phyloP scores from a whole-genome alignment of 2,797 vertebrate species.

The Rhinoraja longicauda region DNA sequence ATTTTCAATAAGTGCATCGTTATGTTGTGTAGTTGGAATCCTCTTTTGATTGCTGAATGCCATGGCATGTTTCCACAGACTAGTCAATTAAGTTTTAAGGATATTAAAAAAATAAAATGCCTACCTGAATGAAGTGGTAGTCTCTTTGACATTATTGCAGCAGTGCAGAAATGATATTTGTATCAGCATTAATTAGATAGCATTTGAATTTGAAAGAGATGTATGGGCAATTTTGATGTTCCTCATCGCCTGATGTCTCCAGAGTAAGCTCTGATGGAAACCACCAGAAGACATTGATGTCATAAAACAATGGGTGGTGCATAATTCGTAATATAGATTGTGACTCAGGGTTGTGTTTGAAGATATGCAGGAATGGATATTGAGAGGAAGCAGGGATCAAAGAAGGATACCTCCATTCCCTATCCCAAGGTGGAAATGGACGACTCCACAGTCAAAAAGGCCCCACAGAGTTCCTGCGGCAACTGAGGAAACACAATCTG shows the following conservation, averaged over 20 bases:
- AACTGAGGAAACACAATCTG: no score
- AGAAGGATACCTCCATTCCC: neutral
- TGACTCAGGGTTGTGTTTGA: neutral
- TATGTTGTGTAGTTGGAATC: conserved; percentile 23
- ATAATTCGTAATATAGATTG: neutral
- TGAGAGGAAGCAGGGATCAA: neutral
- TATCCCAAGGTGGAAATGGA: no score
- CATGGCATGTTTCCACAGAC: conserved; percentile 20
- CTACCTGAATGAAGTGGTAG: no score
- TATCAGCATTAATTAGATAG: neutral
- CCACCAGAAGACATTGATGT: neutral
- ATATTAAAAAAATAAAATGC: neutral
- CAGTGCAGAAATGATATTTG: conserved; percentile 8
- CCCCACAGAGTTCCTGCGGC: no score
- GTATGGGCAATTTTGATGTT: neutral
- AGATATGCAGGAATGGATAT: neutral
- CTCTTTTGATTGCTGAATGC: conserved; percentile 10
- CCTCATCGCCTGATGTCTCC: neutral
- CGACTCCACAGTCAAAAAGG: no score
- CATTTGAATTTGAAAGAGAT: conserved; percentile 4
- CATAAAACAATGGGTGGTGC: no score
- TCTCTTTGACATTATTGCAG: neutral
- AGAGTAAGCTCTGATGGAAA: neutral
- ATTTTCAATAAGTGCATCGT: neutral
- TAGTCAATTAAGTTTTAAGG: neutral